A percentile compares a stretch with the other conserved stretches of the same genome.
Evolutionary conservation across 2,113 vertebrate species (phyloP).

Genomic region (Apteryx mantelli): DNA sequence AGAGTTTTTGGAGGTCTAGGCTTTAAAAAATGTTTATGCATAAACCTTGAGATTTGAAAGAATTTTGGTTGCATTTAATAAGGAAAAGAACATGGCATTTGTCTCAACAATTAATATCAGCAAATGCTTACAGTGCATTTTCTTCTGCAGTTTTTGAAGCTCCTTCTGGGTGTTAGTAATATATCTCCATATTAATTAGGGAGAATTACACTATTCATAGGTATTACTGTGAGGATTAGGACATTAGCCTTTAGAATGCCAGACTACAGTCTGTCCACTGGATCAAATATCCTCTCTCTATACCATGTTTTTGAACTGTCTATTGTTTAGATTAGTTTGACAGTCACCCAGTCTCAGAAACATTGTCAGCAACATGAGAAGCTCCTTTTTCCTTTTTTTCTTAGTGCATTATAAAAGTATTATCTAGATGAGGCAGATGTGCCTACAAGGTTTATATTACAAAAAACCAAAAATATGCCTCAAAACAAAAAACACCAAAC

Average conservation of each 20-base stretch:
- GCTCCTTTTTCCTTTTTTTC: background rate
- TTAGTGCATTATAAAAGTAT: background rate
- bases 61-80: background rate
- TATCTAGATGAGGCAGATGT: background rate
- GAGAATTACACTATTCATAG: background rate
- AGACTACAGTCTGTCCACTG: background rate
- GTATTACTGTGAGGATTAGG: background rate
- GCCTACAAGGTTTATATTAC: background rate
- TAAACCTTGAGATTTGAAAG: background rate
- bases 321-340: background rate
- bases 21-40: background rate
- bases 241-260: background rate
- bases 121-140: background rate
- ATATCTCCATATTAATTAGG: background rate
- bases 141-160: background rate
- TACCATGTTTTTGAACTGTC: background rate
- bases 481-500: background rate
- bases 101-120: background rate
- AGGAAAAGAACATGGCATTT: background rate
- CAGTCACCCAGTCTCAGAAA: background rate
- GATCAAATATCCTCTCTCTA: background rate
- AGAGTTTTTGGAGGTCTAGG: background rate
- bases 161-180: background rate
- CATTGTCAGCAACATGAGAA: background rate
- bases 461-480: background rate